These are phyloP conservation scores for Pachypsylla venusta DNA, from an alignment of 1,140 invertebrate genomes.

Conservation along the genomic window DNA sequence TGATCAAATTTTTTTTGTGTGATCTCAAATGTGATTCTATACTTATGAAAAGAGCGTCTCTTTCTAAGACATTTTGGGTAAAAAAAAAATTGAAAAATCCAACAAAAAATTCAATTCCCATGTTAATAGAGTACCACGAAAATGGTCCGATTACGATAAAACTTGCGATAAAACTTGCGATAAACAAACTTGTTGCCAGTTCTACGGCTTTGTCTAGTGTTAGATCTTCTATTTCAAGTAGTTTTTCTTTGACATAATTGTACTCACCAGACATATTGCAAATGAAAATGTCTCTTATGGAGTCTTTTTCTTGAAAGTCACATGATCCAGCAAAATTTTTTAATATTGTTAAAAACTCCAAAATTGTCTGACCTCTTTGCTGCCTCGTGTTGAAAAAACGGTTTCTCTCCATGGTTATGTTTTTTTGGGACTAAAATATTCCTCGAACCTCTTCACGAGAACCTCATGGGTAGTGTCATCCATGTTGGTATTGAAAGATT, in stretches of 20 bases:
- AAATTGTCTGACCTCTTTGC: neutral
- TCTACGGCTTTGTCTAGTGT: neutral
- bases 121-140: too few species aligned
- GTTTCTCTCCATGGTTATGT: neutral
- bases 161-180: too few species aligned
- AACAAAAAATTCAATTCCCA: too few species aligned
- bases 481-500: neutral
- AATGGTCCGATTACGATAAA: too few species aligned
- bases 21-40: too few species aligned
- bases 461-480: neutral
- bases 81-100: too few species aligned
- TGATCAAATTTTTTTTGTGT: too few species aligned
- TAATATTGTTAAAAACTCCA: neutral
- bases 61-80: too few species aligned
- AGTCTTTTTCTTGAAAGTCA: neutral
- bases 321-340: neutral
- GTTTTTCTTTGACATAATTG: neutral
- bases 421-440: neutral
- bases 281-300: neutral
- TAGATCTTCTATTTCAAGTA: neutral
- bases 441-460: neutral
- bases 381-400: neutral
- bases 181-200: too few species aligned
- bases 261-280: neutral
- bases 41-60: too few species aligned